Evolutionary conservation across 2,113 vertebrate genomes (phyloP), one percentile per base, ranked within the genome.

Genomic region (Uria lomvia): DNA sequence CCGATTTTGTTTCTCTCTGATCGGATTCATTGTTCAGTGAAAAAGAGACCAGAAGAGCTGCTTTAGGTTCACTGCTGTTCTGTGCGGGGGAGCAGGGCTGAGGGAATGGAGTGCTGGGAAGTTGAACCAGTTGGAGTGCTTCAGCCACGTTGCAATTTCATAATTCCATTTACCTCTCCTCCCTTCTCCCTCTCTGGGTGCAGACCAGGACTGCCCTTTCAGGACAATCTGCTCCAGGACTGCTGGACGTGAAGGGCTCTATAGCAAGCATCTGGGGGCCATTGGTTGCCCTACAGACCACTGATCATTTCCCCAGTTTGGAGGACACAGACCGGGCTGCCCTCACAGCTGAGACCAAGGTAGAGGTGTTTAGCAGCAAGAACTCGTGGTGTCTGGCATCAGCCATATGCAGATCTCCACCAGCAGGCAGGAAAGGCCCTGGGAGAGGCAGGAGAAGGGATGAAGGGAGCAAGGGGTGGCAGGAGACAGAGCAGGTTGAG

Each of bases 1-100:
- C 65, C 18, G 58, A 94, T 96, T 92, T 88, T 84, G 72, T 96
- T 97, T 86, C 89, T 82, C 95, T 96, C 75, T 89, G 93, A 97
- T 96, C 72, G 6, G 59, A 82, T 94, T 84, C 89, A 38, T 86
- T 91, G 94, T 93, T 96, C 83, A 49, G 90, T 74, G 91, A 93
- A 92, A 50, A 65, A 77, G 55, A 91, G 78, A 59, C 63, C 67
- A 88, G 47, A 86, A 93, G 80, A 79, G 58, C 32, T 66, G 82
- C 80, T 75, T 86, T 43, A 82, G 78, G 79, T 81, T 91, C 86
- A 68, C 62, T 36, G 84, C 58, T 68, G 24, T 66, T 96, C 80
- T 32, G 8, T 74, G 88, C 10, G 0, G 85, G 91, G 75, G 43
- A 68, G 52, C 10, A 6, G 53, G 2, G 4, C 40, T 65, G 70